phyloP scores from a whole-genome alignment of 2,888 invertebrate species.

The Drosophila macrospina region DNA sequence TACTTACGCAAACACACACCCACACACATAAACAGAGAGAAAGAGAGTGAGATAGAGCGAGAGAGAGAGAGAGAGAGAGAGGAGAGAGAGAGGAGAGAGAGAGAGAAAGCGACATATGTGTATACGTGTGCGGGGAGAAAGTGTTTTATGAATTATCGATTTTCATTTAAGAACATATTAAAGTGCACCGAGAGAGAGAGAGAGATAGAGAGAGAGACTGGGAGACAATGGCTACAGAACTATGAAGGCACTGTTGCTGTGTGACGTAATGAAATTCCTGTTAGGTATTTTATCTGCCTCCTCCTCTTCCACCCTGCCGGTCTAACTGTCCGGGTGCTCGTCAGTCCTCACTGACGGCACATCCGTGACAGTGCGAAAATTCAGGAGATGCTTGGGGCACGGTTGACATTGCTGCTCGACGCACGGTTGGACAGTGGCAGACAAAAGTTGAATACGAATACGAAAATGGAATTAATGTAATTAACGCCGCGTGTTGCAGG shows the following conservation, averaged over 20 bases:
- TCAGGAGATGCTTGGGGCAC: conserved; percentile 12
- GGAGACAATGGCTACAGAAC: conserved; percentile 35
- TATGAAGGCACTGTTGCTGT: conserved; percentile 27
- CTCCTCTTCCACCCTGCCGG: background rate
- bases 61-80: no score
- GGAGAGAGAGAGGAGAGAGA: no score
- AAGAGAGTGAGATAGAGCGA: no score
- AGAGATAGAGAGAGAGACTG: conserved; percentile 7
- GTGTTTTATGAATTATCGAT: conserved; percentile 67
- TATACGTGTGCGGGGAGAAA: conserved; percentile 24
- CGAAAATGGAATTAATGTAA: conserved; percentile 52
- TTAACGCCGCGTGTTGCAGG: conserved; percentile 45
- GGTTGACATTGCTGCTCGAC: conserved; percentile 12
- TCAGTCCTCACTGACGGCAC: conserved; percentile 23
- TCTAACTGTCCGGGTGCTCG: conserved; percentile 9
- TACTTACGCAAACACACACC: conserved; percentile 46
- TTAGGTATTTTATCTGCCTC: conserved; percentile 38
- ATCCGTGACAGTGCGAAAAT: conserved; percentile 29
- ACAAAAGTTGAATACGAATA: conserved; percentile 30
- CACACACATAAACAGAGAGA: conserved; percentile 6
- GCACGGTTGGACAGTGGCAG: conserved; percentile 14
- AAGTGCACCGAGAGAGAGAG: conserved; percentile 24
- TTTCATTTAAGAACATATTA: conserved; percentile 68
- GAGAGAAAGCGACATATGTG: no score
- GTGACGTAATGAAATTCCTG: conserved; percentile 64